These are phyloP conservation scores for Mantis religiosa DNA, from an alignment of 2,888 invertebrate species.

Conservation along the genomic window DNA sequence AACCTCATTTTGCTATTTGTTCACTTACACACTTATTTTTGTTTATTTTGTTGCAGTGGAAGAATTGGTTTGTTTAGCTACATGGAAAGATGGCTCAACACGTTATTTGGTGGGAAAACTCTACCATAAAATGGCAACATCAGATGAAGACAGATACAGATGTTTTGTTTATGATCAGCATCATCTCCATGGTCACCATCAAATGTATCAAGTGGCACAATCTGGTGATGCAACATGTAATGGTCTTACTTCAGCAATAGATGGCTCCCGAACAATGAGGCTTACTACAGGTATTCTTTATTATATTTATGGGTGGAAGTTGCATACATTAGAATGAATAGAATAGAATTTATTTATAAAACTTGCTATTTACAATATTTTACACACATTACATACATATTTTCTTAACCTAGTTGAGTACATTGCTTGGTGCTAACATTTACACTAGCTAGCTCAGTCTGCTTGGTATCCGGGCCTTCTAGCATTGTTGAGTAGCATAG, in stretches of 20 bases:
- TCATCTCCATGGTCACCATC: slow-evolving; percentile 44
- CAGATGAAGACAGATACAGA: slow-evolving; percentile 74
- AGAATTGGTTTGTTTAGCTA: slow-evolving; percentile 74
- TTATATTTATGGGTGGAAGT: no score
- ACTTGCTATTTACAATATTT: no score
- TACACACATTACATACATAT: no score
- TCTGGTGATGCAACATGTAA: slow-evolving; percentile 78
- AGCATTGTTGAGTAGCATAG: no score
- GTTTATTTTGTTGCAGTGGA: slow-evolving; percentile 56
- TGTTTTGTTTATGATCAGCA: slow-evolving; percentile 40
- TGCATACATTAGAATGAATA: no score
- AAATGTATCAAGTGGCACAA: slow-evolving; percentile 39
- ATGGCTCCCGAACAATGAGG: slow-evolving; percentile 75
- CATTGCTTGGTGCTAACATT: no score
- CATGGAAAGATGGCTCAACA: slow-evolving; percentile 80
- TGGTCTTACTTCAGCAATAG: slow-evolving; percentile 67
- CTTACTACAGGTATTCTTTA: slow-evolving; percentile 61
- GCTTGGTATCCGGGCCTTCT: no score
- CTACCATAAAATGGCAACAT: slow-evolving; percentile 46
- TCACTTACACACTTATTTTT: no score
- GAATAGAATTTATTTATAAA: no score
- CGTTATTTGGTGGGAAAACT: slow-evolving; percentile 50
- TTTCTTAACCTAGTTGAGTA: no score
- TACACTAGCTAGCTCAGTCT: no score
- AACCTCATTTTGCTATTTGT: no score